Percentiles rank a stretch among this genome's conserved stretches.
These are phyloP conservation scores for Tokudaia muenninki DNA, from an alignment of 2,797 vertebrate species.

Conservation along the genomic window DNA sequence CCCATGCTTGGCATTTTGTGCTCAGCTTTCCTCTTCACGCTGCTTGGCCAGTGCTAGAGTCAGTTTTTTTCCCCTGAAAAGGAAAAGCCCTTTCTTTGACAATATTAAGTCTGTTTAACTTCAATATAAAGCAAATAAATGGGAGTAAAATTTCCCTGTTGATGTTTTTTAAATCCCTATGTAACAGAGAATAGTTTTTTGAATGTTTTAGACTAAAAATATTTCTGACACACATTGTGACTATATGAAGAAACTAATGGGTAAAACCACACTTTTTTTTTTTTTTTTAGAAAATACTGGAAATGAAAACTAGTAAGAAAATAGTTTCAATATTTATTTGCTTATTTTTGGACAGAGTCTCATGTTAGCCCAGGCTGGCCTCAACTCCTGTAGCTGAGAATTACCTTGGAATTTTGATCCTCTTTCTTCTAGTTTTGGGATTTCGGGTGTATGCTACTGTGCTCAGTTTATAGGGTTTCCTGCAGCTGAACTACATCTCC, in stretches of 20 bases:
- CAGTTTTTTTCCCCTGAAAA: background rate
- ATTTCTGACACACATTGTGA: background rate
- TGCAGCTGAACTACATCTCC: background rate
- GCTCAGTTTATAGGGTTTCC: background rate
- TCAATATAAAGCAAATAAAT: conserved; percentile 39
- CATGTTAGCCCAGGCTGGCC: background rate
- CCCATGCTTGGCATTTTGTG: background rate
- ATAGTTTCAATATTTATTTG: background rate
- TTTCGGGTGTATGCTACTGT: background rate
- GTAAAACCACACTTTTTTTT: background rate
- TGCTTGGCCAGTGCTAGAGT: conserved; percentile 14
- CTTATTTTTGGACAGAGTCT: background rate
- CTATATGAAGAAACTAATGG: background rate
- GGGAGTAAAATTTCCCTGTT: background rate
- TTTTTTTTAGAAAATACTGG: conserved; percentile 32
- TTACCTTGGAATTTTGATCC: background rate
- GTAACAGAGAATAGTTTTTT: background rate
- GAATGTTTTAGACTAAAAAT: conserved; percentile 5
- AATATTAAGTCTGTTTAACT: conserved; percentile 22
- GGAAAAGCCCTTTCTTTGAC: background rate
- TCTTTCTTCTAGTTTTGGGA: background rate
- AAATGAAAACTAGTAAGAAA: conserved; percentile 43
- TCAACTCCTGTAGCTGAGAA: background rate
- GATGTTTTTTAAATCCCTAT: background rate
- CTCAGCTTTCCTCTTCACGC: background rate